Evolutionary conservation across 1,140 invertebrate species (phyloP), one percentile per base, ranked within the genome.

Genomic region (Matsumurasca onukii): DNA sequence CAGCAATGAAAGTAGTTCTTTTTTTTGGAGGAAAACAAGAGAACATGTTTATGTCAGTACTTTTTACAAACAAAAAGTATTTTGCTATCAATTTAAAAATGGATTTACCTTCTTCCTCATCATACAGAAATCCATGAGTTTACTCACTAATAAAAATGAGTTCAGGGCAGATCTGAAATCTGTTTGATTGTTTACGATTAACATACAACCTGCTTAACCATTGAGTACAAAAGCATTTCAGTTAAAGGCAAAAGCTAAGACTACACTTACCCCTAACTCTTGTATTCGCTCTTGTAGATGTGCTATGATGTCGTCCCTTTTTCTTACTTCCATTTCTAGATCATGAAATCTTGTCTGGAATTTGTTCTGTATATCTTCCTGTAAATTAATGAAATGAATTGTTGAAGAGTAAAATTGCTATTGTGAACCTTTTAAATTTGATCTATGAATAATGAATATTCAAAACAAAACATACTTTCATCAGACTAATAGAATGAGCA

Each of bases 241-340:
- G n/a, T n/a, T n/a, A 52, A 22, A 52, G 22, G 5, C 9, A 22
- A 22, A 3, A 52, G 22, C 20, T 52, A 15, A 52, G 5, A 5
- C 3, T 52, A 15, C 5, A 12, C 20, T 29, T 75, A 80, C 81
- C 77, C 91, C 89, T 51, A 91, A 76, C 71, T 90, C 86, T 71
- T 85, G 82, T 63, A 93, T 90, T 66, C 88, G 82, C 25, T 82
- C 79, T 76, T 91, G 89, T 13, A 94, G 80, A 75, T 91, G 86
- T 12, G 80, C 82, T 71, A 94, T 94, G 45, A 93, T 88, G 74
- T 89, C 86, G 76, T 93, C 91, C 5, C 91, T 82, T 68, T 86
- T 88, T 9, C 83, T 82, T 12, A 93, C 86, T 80, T 93, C 92
- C 45, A 86, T 81, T 77, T 92, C 89, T 74, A 94, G 80, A 49